Evolutionary conservation across 2,797 vertebrate species (phyloP), one percentile per base, ranked within the genome.

Genomic region (Bucorvus abyssinicus): DNA sequence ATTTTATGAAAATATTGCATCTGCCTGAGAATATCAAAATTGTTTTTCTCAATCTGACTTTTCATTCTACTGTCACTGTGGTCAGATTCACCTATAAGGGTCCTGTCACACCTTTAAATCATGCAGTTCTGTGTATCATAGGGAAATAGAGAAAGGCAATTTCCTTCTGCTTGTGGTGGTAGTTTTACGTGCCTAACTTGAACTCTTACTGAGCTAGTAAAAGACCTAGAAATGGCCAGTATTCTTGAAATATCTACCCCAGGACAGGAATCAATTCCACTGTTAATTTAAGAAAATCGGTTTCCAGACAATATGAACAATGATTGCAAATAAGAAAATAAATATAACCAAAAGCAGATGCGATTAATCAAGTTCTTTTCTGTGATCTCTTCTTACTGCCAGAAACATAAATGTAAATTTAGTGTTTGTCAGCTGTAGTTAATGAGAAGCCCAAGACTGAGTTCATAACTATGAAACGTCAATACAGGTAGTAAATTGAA

Each of bases 1-100:
- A 68, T 91, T 92, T 84, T 83, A 64, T 88, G 20, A 92, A 95
- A 94, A 88, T 57, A 78, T 34, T 75, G n/a, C 45, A 44, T 78
- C 64, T 94, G 71, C 47, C 50, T 71, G 49, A 69, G 19, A 45
- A 61, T 81, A 63, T 38, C 34, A 87, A 73, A 88, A 59, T 49
- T 44, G 60, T 18, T 90, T 24, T 36, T 82, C 73, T 65, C 57
- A 76, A 47, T 56, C 68, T 61, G 84, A 65, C 71, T 84, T 92
- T 30, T 70, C 61, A 67, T 70, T 77, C 69, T 90, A 32, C 55
- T 73, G 60, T 92, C 75, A 27, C 75, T 65, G 57, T 83, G 87
- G 89, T 92, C 89, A 93, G 57, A 78, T 71, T 89, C 78, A 80
- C 67, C 57, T 84, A 34, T 83, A 82, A 94, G 87, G 55, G 50